Base-by-base conservation (phyloP, 2,797 vertebrate species). In the Sebastes hubbsi region DNA sequence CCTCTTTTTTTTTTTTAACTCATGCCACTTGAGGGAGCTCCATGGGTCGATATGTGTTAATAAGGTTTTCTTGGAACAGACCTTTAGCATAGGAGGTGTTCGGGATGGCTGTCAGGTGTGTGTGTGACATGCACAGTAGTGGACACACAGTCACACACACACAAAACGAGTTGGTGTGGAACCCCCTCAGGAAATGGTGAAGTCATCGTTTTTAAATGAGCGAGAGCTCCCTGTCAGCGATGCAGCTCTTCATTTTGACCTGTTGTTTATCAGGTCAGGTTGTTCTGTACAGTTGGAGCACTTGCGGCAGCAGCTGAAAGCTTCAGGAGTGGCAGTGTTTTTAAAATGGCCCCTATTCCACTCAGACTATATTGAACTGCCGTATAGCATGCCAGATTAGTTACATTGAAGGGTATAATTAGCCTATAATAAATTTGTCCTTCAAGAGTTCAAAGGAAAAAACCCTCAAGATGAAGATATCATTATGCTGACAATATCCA, bases 21-120 rank as follows among this genome's bases (percentile, higher is more conserved):
- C 34, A 42, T 81, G 72, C 75, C 27, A 72, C 67, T 75, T 70
- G 52, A 71, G 80, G 75, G 78, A 69, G 32, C 60, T 88, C 68
- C 34, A 49, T 52, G 16, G 68, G 78, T 88, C 80, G 30, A 88
- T 89, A 77, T 78, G 52, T 83, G 75, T 81, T 86, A 87, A 87
- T 86, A 62, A 77, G 81, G 60, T 78, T 77, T 30, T 80, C 56
- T 65, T 25, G 29, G 67, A 85, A 42, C 52, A 65, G 80, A 68
- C 74, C 62, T 71, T 71, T 27, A 46, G 52, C 46, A n/a, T 5
- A 3, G 27, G 38, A 73, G 24, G 29, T 49, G 32, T 66, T 10
- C 0, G 10, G 36, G 29, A n/a, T 52, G 71, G 25, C 65, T 61
- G 58, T 78, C 32, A 72, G 71, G 42, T 74, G 56, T 64, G 52